Conservation (phyloP, 2,888 invertebrate species). For the Zootermopsis nevadensis region DNA sequence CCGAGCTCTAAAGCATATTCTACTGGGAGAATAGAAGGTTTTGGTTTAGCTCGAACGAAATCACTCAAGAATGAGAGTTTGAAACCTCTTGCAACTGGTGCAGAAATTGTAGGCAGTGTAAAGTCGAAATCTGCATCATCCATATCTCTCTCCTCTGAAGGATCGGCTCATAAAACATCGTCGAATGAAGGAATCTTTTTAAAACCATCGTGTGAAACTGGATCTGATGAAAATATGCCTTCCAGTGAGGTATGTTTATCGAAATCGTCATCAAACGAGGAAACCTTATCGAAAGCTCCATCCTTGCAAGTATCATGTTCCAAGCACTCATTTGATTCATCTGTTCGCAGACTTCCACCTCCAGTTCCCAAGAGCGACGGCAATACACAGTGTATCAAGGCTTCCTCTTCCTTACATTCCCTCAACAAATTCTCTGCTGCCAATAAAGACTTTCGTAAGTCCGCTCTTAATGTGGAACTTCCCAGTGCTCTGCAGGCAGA, state of each 20-base stretch:
- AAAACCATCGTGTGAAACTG: constrained; percentile 45
- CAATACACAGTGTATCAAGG: constrained; percentile 16
- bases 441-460: constrained; percentile 81
- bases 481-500: constrained; percentile 59
- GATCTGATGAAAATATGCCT: neutral
- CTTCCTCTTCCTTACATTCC: constrained; percentile 46
- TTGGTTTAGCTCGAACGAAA: constrained; percentile 50
- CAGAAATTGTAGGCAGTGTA: neutral
- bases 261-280: constrained; percentile 50
- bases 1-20: neutral
- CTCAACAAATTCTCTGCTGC: constrained; percentile 59
- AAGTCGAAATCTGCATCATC: constrained; percentile 40
- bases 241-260: constrained; percentile 32
- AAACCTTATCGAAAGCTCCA: constrained; percentile 8
- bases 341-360: constrained; percentile 60
- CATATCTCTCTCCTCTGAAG: neutral
- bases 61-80: constrained; percentile 59
- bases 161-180: constrained; percentile 29
- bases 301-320: neutral
- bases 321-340: constrained; percentile 17
- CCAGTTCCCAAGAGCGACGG: constrained; percentile 66
- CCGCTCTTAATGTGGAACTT: constrained; percentile 74
- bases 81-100: constrained; percentile 38
- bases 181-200: constrained; percentile 41
- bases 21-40: neutral